phyloP scores from a whole-genome alignment of 2,797 vertebrate species.

The Oophaga sylvatica region DNA sequence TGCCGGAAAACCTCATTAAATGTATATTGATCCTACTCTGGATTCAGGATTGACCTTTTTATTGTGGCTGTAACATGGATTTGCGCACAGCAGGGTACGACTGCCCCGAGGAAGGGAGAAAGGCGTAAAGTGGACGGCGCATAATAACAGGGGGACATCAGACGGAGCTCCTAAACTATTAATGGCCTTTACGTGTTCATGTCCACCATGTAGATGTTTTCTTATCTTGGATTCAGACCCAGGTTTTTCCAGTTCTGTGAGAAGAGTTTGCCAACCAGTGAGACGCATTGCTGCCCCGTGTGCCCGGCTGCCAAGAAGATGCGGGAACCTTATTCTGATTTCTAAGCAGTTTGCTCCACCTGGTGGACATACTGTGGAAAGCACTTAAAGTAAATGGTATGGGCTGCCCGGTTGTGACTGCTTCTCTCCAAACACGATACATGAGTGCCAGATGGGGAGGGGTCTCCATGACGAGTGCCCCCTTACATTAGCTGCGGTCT shows the following conservation, averaged over 20 bases:
- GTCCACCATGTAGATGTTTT: neutral
- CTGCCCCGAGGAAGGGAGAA: neutral
- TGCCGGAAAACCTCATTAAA: neutral
- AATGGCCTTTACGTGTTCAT: neutral
- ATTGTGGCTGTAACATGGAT: neutral
- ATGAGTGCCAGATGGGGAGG: no score
- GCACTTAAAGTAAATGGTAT: neutral
- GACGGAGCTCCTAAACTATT: neutral
- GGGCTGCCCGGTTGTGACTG: no score
- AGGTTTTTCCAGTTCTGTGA: neutral
- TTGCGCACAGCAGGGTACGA: neutral
- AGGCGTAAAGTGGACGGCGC: no score
- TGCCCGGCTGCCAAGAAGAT: neutral
- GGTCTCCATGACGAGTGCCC: no score
- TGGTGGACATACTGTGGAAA: slow-evolving; percentile 61
- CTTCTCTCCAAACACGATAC: no score
- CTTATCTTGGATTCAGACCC: neutral
- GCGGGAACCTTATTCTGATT: neutral
- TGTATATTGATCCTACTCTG: neutral
- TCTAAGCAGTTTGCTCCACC: slow-evolving; percentile 66
- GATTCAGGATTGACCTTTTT: neutral
- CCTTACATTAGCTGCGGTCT: no score
- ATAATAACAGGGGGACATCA: neutral
- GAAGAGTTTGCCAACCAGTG: neutral
- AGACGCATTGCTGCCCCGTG: neutral